Evolutionary conservation across 2,888 invertebrate species (phyloP).

Genomic region (Notocelia uddmanniana): DNA sequence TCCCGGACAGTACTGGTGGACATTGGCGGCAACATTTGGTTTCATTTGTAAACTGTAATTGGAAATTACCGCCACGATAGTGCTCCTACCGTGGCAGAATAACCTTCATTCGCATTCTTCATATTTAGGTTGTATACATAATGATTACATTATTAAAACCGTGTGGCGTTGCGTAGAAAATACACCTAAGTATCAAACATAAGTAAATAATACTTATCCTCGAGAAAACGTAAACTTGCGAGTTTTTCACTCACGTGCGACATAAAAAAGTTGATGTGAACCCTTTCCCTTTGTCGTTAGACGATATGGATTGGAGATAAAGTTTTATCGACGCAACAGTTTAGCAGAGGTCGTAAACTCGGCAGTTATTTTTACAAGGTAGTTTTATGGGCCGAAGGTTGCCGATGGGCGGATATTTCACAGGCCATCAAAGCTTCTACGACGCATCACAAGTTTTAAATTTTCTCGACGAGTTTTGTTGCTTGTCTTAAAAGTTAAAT

Average conservation of each 20-base stretch:
- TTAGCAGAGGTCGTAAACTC: conserved; percentile 72
- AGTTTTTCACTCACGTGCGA: conserved; percentile 73
- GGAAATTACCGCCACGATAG: too few relatives aligned
- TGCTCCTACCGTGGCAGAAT: too few relatives aligned
- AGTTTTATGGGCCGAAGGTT: conserved; percentile 61
- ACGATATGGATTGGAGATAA: conserved; percentile 70
- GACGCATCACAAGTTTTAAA: conserved; percentile 35
- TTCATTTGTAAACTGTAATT: too few relatives aligned
- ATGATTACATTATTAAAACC: too few relatives aligned
- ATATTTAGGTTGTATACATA: too few relatives aligned
- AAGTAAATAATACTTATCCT: neutral
- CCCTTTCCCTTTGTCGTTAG: conserved; percentile 50
- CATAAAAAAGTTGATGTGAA: conserved; percentile 62
- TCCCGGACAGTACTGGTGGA: too few relatives aligned
- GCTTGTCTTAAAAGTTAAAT: conserved; percentile 25
- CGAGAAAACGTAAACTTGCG: conserved; percentile 51
- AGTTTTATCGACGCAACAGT: conserved; percentile 77
- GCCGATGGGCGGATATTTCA: conserved; percentile 63
- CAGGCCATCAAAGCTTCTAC: conserved; percentile 51
- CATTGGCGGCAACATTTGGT: too few relatives aligned
- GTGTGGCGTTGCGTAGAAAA: too few relatives aligned
- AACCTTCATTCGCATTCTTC: too few relatives aligned
- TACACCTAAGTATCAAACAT: neutral
- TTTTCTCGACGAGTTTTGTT: conserved; percentile 19
- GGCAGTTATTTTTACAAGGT: conserved; percentile 72